Evolutionary conservation across 2,113 vertebrate species (phyloP).

Genomic region (Asarcornis scutulata): DNA sequence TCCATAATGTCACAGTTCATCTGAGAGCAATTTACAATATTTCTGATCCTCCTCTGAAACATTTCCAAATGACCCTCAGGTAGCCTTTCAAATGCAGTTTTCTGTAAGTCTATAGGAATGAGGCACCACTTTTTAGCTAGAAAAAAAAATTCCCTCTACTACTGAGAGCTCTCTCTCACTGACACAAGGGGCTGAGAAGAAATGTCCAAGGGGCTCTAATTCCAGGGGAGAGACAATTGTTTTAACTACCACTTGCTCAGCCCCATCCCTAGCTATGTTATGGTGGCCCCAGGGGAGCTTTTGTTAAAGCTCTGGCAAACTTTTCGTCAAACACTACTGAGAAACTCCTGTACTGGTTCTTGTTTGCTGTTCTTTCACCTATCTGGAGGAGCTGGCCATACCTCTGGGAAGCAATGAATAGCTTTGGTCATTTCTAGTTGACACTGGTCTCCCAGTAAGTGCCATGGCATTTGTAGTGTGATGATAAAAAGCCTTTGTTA

Average conservation of each 20-base stretch:
- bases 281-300: background rate
- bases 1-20: background rate
- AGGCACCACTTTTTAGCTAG: background rate
- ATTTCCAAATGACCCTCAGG: background rate
- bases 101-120: background rate
- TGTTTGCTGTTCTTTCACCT: background rate
- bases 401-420: background rate
- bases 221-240: background rate
- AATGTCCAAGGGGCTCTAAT: background rate
- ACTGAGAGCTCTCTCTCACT: background rate
- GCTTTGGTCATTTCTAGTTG: background rate
- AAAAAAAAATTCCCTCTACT: background rate
- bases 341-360: background rate
- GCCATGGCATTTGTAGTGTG: rapidly evolving
- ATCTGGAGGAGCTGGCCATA: background rate
- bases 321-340: background rate
- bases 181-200: background rate
- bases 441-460: background rate
- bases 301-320: background rate
- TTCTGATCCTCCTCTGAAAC: background rate
- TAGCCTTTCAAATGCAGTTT: background rate
- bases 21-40: background rate
- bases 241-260: background rate
- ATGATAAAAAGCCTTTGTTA: background rate
- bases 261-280: background rate